Evolutionary conservation across 1,140 invertebrate genomes (phyloP).

Genomic region (Rhyzopertha dominica): DNA sequence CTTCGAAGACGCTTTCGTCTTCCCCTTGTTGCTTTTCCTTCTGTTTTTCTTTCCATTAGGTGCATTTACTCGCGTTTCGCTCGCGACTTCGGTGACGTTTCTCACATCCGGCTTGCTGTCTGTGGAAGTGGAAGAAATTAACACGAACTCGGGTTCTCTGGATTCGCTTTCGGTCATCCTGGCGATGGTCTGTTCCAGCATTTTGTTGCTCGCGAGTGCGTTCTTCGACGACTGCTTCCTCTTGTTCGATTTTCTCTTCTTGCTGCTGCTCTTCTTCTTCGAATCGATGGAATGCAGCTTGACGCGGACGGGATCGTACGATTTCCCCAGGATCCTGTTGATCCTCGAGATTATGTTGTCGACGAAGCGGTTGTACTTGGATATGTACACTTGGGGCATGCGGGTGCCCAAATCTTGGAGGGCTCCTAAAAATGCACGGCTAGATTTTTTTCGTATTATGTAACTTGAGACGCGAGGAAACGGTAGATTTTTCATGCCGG

Average conservation of each 20-base stretch:
- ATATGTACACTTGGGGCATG: slow-evolving; percentile 65
- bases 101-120: slow-evolving; percentile 21
- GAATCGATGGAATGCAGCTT: slow-evolving; percentile 60
- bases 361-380: slow-evolving; percentile 76
- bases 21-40: slow-evolving; percentile 48
- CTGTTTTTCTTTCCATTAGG: slow-evolving; percentile 33
- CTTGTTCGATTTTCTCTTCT: slow-evolving; percentile 39
- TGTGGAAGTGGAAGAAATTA: slow-evolving; percentile 42
- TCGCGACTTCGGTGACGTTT: slow-evolving; percentile 18
- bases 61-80: slow-evolving; percentile 15
- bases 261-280: slow-evolving; percentile 43
- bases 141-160: slow-evolving; percentile 36
- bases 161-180: slow-evolving; percentile 27
- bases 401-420: slow-evolving; percentile 27
- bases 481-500: too few relatives aligned
- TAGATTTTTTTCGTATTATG: neutral
- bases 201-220: slow-evolving; percentile 25
- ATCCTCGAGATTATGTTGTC: slow-evolving; percentile 74
- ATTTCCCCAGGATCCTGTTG: slow-evolving; percentile 67
- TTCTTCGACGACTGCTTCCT: slow-evolving; percentile 18
- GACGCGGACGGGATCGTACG: slow-evolving; percentile 77
- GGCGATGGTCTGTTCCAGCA: slow-evolving; percentile 24
- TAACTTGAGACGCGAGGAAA: neutral
- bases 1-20: slow-evolving; percentile 48
- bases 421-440: slow-evolving; percentile 21